These are phyloP conservation scores for Cynopterus brachyotis DNA, from an alignment of 2,113 vertebrate species.

Conservation along the genomic window DNA sequence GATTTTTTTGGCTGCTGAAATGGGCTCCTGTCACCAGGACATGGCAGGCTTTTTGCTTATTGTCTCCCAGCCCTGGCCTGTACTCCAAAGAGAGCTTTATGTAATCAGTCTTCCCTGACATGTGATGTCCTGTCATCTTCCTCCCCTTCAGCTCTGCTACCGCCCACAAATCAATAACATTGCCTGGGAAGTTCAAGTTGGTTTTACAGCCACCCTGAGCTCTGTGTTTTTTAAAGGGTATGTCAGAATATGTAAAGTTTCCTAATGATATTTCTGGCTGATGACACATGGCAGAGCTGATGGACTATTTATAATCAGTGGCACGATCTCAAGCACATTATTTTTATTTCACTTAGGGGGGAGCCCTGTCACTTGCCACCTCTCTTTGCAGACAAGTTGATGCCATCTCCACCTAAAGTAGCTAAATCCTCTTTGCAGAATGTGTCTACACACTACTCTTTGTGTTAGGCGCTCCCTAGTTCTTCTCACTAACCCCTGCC, in stretches of 20 bases:
- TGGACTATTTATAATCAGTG: constrained; percentile 74
- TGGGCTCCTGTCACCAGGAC: constrained; percentile 75
- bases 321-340: constrained; percentile 56
- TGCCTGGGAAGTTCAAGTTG: constrained; percentile 64
- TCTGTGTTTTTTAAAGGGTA: constrained; percentile 67
- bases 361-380: constrained; percentile 68
- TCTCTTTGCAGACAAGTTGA: constrained; percentile 59
- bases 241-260: constrained; percentile 73
- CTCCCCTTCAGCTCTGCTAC: constrained; percentile 59
- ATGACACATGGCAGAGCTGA: constrained; percentile 70
- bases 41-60: constrained; percentile 77
- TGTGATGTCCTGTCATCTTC: constrained; percentile 73
- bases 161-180: constrained; percentile 66
- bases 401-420: constrained; percentile 61
- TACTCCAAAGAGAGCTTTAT: constrained; percentile 60
- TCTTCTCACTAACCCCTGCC: constrained; percentile 34
- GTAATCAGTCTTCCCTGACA: constrained; percentile 33
- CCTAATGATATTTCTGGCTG: constrained; percentile 77
- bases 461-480: constrained; percentile 8
- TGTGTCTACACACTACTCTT: constrained; percentile 48
- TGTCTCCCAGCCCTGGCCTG: constrained; percentile 66
- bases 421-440: constrained; percentile 45
- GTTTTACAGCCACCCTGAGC: constrained; percentile 67
- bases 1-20: constrained; percentile 79
- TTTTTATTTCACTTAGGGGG: constrained; percentile 60